phyloP scores from a whole-genome alignment of 2,888 invertebrate genomes.

The Caenorhabditis doughertyi region DNA sequence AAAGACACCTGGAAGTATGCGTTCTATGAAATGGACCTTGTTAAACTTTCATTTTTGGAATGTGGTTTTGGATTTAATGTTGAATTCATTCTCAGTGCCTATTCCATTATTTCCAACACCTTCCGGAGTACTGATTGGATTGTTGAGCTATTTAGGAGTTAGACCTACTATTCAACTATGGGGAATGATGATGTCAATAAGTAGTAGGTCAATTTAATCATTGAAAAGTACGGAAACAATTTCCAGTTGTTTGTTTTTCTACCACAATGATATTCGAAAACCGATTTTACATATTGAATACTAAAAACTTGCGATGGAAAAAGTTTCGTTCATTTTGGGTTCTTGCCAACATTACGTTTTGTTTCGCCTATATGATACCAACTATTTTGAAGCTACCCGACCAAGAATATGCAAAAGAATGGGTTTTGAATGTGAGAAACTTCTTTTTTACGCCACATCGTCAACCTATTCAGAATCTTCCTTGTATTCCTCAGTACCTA shows the following conservation, averaged over 20 bases:
- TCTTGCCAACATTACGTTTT: neutral
- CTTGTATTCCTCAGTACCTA: constrained; percentile 28
- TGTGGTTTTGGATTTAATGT: constrained; percentile 15
- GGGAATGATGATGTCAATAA: constrained; percentile 2
- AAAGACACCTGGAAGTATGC: constrained; percentile 16
- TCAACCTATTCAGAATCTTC: constrained; percentile 13
- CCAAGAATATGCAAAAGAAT: too few species aligned
- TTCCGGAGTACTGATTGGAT: constrained; percentile 12
- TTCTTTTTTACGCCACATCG: too few species aligned
- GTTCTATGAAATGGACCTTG: constrained; percentile 26
- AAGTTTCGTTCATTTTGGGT: constrained; percentile 10
- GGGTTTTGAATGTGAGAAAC: neutral
- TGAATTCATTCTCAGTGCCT: constrained; percentile 19
- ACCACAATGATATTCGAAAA: constrained; percentile 38
- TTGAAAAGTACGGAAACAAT: too few species aligned
- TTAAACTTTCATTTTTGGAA: constrained; percentile 44
- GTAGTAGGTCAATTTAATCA: too few species aligned
- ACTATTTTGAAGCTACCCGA: neutral
- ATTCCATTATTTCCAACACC: constrained; percentile 12
- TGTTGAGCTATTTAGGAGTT: neutral
- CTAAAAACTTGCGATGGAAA: constrained; percentile 6
- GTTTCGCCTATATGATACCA: neutral
- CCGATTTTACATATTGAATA: constrained; percentile 15
- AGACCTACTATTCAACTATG: constrained; percentile 18
- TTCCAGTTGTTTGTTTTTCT: constrained; percentile 23